A percentile compares a stretch with the other conserved stretches of the same genome.
phyloP scores from a whole-genome alignment of 2,888 invertebrate species.

The Calameuta idolon region DNA sequence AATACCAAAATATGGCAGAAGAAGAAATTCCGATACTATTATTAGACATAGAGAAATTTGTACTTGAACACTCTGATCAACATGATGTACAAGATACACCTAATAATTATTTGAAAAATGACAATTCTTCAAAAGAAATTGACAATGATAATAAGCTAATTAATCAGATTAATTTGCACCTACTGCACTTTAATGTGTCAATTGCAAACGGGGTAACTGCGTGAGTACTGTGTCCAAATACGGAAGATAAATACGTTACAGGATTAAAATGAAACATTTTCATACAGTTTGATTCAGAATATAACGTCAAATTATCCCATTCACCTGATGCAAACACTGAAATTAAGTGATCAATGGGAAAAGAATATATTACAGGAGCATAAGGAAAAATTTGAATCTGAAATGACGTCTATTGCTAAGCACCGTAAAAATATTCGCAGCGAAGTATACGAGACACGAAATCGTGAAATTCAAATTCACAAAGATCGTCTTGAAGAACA shows the following conservation, averaged over 20 bases:
- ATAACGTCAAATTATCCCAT: constrained; percentile 22
- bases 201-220: background rate
- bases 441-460: constrained; percentile 27
- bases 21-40: constrained; percentile 23
- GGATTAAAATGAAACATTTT: background rate
- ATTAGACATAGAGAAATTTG: constrained; percentile 28
- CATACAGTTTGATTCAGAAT: constrained; percentile 27
- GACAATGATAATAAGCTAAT: background rate
- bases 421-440: constrained; percentile 25
- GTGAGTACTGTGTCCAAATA: background rate
- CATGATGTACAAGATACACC: background rate
- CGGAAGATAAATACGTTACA: background rate
- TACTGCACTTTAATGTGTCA: background rate
- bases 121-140: background rate
- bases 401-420: constrained; percentile 23
- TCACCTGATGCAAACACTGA: constrained; percentile 24
- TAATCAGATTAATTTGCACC: background rate
- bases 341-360: constrained; percentile 28
- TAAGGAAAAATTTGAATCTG: constrained; percentile 16
- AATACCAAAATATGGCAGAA: constrained; percentile 24
- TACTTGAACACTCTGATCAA: background rate
- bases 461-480: constrained; percentile 32
- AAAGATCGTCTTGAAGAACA: constrained; percentile 30
- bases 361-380: constrained; percentile 20
- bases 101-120: background rate